phyloP scores from a whole-genome alignment of 2,888 invertebrate genomes.

The Thymelicus sylvestris region DNA sequence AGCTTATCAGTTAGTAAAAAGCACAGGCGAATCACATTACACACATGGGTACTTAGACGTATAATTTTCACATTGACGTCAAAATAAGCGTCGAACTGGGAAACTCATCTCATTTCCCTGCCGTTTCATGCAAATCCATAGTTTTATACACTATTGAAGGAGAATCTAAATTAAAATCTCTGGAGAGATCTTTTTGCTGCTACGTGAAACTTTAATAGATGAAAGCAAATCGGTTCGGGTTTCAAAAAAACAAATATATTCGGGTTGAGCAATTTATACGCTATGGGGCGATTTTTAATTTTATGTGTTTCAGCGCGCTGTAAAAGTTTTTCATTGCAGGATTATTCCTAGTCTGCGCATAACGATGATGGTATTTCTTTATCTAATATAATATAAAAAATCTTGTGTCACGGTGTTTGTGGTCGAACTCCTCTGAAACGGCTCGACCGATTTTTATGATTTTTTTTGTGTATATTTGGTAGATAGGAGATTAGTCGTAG shows the following conservation, averaged over 20 bases:
- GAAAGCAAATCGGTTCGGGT: neutral
- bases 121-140: conserved; percentile 26
- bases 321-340: no score
- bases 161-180: conserved; percentile 31
- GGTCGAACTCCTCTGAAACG: no score
- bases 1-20: neutral
- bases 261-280: no score
- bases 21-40: neutral
- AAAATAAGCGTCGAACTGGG: neutral
- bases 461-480: no score
- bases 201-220: neutral
- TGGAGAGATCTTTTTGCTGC: neutral
- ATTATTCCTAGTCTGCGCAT: no score
- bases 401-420: no score
- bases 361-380: no score
- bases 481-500: no score
- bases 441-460: no score
- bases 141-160: conserved; percentile 19
- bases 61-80: conserved; percentile 23
- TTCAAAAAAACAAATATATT: neutral
- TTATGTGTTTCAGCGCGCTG: no score
- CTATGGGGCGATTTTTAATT: no score
- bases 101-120: conserved; percentile 25
- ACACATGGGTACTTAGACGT: conserved; percentile 11
- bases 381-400: no score